These are phyloP conservation scores for Pimpla rufipes DNA, from an alignment of 2,888 invertebrate genomes.

Conservation along the genomic window DNA sequence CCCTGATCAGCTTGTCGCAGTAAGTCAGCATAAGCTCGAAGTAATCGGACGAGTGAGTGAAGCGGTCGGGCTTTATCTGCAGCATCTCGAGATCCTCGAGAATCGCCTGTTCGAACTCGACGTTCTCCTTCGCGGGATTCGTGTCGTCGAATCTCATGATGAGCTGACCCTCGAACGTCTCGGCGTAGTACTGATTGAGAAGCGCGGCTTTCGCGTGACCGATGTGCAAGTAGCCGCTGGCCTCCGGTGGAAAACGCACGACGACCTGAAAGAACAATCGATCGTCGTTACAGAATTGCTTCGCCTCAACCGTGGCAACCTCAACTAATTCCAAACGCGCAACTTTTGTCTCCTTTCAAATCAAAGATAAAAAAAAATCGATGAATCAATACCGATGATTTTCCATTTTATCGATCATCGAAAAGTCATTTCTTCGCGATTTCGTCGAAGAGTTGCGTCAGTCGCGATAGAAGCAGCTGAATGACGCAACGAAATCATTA, in stretches of 20 bases:
- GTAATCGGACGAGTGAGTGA: constrained; percentile 98
- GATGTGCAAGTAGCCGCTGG: constrained; percentile 98
- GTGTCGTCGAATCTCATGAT: constrained; percentile 99
- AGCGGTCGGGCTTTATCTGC: constrained; percentile 96
- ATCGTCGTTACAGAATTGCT: not conserved
- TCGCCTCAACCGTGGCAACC: not conserved
- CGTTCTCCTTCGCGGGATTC: constrained; percentile 99
- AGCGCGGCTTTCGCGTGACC: constrained; percentile 99
- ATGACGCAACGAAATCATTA: not conserved
- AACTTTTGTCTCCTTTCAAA: not conserved
- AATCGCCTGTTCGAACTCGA: constrained; percentile 98
- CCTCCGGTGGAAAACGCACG: constrained; percentile 99
- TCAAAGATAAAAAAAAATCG: not conserved
- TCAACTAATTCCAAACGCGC: not conserved
- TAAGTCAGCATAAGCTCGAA: constrained; percentile 96
- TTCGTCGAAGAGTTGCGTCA: constrained; percentile 1
- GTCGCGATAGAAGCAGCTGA: not conserved
- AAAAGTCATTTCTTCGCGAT: not conserved
- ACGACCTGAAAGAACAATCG: constrained; percentile 87
- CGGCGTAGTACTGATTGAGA: constrained; percentile 98
- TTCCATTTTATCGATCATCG: not conserved
- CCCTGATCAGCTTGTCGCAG: constrained; percentile 94
- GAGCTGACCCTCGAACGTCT: constrained; percentile 95
- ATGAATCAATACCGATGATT: not conserved
- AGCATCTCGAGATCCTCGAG: constrained; percentile 96